Percentiles rank a stretch among this genome's conserved stretches.
Conservation (phyloP, 2,113 vertebrate species). For the Tupaia chinensis region DNA sequence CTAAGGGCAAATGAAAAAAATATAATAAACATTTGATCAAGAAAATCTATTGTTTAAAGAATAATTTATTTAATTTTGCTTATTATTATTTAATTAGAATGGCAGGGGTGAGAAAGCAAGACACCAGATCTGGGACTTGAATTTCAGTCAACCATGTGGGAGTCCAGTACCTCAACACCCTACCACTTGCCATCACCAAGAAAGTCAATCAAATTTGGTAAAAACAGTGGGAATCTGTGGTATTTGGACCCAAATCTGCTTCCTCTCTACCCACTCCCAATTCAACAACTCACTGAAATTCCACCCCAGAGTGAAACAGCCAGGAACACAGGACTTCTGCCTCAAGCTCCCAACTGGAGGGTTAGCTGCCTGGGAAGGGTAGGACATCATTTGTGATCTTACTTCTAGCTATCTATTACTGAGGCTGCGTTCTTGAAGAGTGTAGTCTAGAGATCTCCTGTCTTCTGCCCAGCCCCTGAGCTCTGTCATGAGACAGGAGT, state of each 20-base stretch:
- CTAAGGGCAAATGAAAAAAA: slow-evolving; percentile 8
- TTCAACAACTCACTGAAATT: neutral
- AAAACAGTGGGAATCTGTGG: neutral
- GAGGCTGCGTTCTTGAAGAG: neutral
- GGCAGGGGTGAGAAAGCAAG: too few species aligned
- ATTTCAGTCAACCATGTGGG: too few species aligned
- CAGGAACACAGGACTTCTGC: neutral
- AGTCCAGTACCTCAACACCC: too few species aligned
- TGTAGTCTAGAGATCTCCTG: neutral
- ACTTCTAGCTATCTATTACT: neutral
- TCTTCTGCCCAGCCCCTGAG: neutral
- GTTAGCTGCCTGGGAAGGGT: neutral
- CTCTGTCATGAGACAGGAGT: neutral
- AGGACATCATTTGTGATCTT: neutral
- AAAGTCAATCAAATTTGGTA: neutral
- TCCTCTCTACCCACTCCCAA: neutral
- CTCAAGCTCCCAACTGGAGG: neutral
- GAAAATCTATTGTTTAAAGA: neutral
- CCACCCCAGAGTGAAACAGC: neutral
- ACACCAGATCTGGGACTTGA: too few species aligned
- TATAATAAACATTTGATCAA: neutral
- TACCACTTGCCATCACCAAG: too few species aligned
- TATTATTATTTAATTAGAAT: too few species aligned
- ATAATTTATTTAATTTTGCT: too few species aligned
- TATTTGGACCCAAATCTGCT: neutral